Evolutionary conservation across 35 echinoderm and acorn worm species (phyloP).

Genomic region (Lytechinus variegatus): DNA sequence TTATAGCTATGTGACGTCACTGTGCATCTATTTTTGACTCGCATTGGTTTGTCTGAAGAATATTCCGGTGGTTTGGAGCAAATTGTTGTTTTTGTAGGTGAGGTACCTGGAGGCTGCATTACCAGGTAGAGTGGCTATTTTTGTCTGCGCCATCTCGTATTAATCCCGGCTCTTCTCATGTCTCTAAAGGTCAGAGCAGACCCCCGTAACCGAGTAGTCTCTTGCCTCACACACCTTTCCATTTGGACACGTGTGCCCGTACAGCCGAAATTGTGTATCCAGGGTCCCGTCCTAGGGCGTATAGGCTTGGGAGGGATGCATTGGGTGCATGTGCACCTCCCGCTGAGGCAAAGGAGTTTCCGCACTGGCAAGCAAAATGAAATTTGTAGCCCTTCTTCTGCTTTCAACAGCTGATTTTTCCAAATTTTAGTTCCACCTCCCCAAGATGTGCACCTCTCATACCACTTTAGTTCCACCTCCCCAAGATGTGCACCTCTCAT

Average conservation of each 20-base stretch:
- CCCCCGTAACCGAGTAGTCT: not conserved
- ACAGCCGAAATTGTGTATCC: no score
- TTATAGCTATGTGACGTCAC: constrained; percentile 7
- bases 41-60: not conserved
- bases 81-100: constrained; percentile 40
- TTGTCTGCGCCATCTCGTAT: constrained; percentile 22
- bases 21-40: not conserved
- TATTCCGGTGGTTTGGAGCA: constrained; percentile 12
- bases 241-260: not conserved
- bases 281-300: no score
- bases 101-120: constrained; percentile 37
- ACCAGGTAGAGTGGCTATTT: constrained; percentile 28
- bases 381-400: no score
- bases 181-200: not conserved
- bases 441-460: no score
- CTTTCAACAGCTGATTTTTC: no score
- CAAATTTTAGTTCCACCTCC: no score
- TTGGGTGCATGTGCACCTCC: no score
- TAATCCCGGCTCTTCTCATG: constrained; percentile 39
- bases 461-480: no score
- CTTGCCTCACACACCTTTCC: not conserved
- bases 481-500: no score
- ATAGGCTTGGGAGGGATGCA: no score
- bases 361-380: no score
- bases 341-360: no score